These are phyloP conservation scores for Acrobasis suavella DNA, from an alignment of 2,888 invertebrate species.

Conservation along the genomic window DNA sequence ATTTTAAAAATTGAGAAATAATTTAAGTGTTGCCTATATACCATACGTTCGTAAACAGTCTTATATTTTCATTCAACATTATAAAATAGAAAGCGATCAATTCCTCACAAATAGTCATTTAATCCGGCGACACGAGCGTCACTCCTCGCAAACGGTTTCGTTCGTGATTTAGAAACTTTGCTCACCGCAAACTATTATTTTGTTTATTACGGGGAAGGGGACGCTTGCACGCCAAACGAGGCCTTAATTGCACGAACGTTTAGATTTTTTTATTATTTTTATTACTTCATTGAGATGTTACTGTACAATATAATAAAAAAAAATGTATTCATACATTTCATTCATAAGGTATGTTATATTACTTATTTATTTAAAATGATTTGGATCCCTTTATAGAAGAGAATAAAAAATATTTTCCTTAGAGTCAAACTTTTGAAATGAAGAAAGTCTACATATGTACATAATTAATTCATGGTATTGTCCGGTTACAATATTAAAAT, in stretches of 20 bases:
- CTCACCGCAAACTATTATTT: conserved; percentile 78
- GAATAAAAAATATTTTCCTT: no score
- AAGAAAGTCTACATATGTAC: no score
- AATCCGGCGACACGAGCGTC: conserved; percentile 45
- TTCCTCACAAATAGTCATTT: conserved; percentile 44
- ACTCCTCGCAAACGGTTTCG: conserved; percentile 61
- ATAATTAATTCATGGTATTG: no score
- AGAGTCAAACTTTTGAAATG: no score
- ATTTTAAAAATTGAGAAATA: background rate
- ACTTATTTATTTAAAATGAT: no score
- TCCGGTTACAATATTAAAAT: no score
- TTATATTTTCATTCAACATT: background rate
- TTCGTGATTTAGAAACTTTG: conserved; percentile 74
- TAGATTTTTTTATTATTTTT: conserved; percentile 54
- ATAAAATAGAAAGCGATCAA: conserved; percentile 14
- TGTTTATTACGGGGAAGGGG: conserved; percentile 50
- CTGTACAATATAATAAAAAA: background rate
- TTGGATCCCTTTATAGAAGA: no score
- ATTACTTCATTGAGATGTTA: conserved; percentile 5
- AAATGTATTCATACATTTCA: no score
- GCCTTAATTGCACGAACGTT: conserved; percentile 57
- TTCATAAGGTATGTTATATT: background rate
- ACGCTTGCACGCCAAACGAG: conserved; percentile 40
- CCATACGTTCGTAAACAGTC: no score
- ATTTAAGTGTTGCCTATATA: background rate